phyloP scores from a whole-genome alignment of 92 coral and sea anemone genomes.

The Epizoanthus illoricatus region DNA sequence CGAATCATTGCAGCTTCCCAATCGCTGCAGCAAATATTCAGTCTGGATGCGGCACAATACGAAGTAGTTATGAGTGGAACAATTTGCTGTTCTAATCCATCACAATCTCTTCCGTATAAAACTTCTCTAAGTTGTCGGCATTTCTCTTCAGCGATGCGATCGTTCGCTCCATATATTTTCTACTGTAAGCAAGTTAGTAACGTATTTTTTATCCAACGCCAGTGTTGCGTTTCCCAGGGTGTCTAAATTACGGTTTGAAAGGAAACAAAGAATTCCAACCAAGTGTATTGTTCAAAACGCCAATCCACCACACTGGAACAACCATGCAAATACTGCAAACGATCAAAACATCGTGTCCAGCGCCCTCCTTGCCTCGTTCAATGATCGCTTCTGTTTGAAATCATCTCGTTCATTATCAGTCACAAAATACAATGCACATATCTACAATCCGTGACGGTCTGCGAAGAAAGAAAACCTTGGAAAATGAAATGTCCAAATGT shows the following conservation, averaged over 20 bases:
- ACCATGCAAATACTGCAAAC: not conserved
- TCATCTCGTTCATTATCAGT: constrained; percentile 4
- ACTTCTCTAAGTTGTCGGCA: not conserved
- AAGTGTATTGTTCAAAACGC: not conserved
- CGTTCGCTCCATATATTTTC: not conserved
- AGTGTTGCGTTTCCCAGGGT: constrained; percentile 11
- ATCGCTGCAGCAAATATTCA: not conserved
- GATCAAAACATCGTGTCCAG: not conserved
- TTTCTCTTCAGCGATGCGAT: not conserved
- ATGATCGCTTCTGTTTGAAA: not conserved
- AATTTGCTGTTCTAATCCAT: not conserved
- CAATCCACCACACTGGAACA: not conserved
- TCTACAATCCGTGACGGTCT: not conserved
- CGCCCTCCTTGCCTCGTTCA: not conserved
- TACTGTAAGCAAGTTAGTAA: not conserved
- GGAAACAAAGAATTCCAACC: constrained; percentile 18
- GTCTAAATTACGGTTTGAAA: not conserved
- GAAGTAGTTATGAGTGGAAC: not conserved
- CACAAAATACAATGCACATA: not conserved
- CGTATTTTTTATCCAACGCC: constrained; percentile 6
- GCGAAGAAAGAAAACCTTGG: not conserved
- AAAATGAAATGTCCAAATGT: no score
- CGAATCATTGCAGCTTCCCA: constrained; percentile 71
- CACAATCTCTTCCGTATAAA: not conserved
- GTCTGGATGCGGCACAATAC: constrained; percentile 1